Conservation (phyloP, 2,888 invertebrate genomes). For the Stegana nigrithorax region DNA sequence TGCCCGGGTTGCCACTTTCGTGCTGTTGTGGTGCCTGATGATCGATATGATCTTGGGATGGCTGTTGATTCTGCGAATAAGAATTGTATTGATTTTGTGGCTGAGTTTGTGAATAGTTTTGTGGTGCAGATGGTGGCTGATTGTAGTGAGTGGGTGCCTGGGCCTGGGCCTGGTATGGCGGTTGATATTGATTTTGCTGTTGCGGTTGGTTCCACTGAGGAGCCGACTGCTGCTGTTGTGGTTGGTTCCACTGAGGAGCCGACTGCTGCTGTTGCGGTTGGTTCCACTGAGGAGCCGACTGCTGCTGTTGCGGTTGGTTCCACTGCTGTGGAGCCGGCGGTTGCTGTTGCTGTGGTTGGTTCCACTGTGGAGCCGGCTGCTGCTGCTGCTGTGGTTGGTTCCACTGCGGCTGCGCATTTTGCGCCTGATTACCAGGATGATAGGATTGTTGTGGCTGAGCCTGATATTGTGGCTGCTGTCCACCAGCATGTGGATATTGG, state of each 20-base stretch:
- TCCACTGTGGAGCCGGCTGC: slow-evolving; percentile 32
- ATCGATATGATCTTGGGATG: slow-evolving; percentile 59
- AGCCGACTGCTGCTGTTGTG: slow-evolving; percentile 39
- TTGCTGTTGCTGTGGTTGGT: slow-evolving; percentile 40
- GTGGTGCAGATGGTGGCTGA: slow-evolving; percentile 40
- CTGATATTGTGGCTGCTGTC: neutral
- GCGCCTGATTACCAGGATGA: slow-evolving; percentile 31
- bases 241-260: slow-evolving; percentile 46
- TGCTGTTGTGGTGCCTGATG: slow-evolving; percentile 48
- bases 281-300: slow-evolving; percentile 44
- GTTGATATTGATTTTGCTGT: neutral
- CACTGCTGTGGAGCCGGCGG: slow-evolving; percentile 39
- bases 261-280: slow-evolving; percentile 35
- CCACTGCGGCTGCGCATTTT: slow-evolving; percentile 25
- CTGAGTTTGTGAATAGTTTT: slow-evolving; percentile 49
- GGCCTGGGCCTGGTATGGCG: slow-evolving; percentile 37
- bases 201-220: neutral
- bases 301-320: slow-evolving; percentile 34
- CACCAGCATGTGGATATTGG: neutral
- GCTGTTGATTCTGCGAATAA: slow-evolving; percentile 65
- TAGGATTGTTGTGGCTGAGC: slow-evolving; percentile 22
- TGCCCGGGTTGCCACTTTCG: slow-evolving; percentile 70
- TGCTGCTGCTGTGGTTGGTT: slow-evolving; percentile 43
- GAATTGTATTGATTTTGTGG: slow-evolving; percentile 67
- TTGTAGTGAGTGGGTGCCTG: slow-evolving; percentile 40